Conservation (phyloP, 2,888 invertebrate species). For the Drosophila cognata region DNA sequence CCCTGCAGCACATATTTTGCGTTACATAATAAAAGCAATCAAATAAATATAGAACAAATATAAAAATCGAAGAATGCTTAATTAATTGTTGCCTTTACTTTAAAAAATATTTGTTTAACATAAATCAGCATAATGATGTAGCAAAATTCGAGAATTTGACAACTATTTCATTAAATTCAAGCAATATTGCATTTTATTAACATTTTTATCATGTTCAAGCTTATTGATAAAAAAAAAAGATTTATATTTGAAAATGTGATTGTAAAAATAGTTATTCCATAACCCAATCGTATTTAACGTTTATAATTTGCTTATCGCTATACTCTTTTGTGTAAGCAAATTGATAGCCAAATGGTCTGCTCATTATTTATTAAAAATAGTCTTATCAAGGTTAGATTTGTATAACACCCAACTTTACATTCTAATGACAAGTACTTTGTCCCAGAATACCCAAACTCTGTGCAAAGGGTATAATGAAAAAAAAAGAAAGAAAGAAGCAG, state of each 20-base stretch:
- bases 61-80: neutral
- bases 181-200: neutral
- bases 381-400: neutral
- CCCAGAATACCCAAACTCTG: neutral
- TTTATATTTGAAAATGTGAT: neutral
- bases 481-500: constrained; percentile 3
- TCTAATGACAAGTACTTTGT: neutral
- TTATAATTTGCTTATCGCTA: neutral
- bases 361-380: neutral
- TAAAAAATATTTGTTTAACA: neutral
- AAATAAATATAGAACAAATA: neutral
- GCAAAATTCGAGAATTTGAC: neutral
- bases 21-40: neutral
- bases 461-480: constrained; percentile 35
- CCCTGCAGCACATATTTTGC: constrained; percentile 17
- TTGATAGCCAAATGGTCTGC: neutral
- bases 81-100: neutral
- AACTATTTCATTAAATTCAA: neutral
- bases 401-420: neutral
- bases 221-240: neutral
- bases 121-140: neutral
- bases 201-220: neutral
- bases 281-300: neutral
- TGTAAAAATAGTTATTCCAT: neutral
- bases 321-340: neutral